Base-by-base conservation (phyloP, 2,113 vertebrate species). In the Lycaon pictus region DNA sequence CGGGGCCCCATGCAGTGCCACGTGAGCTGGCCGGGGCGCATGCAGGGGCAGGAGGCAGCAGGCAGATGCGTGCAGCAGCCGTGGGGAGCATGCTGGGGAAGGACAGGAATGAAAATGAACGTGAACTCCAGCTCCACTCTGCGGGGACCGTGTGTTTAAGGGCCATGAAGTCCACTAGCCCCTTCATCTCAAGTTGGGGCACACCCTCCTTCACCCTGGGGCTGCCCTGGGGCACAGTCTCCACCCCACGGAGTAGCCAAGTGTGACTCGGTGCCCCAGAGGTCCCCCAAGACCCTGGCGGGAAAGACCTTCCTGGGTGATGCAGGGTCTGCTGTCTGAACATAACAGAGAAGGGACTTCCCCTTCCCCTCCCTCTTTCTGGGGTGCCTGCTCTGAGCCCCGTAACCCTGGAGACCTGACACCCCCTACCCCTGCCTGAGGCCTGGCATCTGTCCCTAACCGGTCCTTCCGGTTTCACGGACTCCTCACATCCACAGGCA, bases 1-100 rank as follows among this genome's bases (percentile, higher is more conserved):
- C 4, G 83, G 22, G 2, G 51, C 17, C 74, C 86, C 79, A 7
- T 15, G n/a, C 37, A 23, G 69, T 10, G 69, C 55, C 0, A 0
- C 9, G 35, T 7, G 72, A 65, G 67, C 29, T 32, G 60, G 11
- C 74, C 32, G 43, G 43, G 43, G 43, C 6, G 32, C 88, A 58
- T 92, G 96, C 96, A 90, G 88, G 79, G 89, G 62, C 60, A 0
- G 62, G 93, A 71, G 84, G 62, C 19, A 60, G 90, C 86, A 88
- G 79, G 97, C 35, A 37, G 51, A 53, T 3, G 1, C 13, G 37
- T 2, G 3, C 7, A 48, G 53, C 74, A 96, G 92, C 84, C 16
- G 1, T 5, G 0, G 82, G 84, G 32, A 95, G 74, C 58, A 96
- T 92, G 95, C 97, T 16, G 92, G 95, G 60, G 2, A 3, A 37